phyloP scores from a whole-genome alignment of 1,140 invertebrate species.

The Lerema accius region DNA sequence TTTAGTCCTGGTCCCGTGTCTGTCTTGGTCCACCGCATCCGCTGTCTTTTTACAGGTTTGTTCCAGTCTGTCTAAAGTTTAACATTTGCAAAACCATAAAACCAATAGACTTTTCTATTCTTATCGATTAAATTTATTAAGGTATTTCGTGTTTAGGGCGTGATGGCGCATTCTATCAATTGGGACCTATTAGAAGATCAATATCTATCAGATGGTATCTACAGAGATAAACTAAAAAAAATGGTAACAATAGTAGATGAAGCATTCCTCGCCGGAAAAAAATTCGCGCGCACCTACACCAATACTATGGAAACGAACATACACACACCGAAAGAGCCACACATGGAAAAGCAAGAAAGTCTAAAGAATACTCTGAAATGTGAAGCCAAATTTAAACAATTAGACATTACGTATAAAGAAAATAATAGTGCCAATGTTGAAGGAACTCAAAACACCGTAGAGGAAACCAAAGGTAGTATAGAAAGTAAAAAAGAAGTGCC shows the following conservation, averaged over 20 bases:
- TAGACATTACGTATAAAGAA: constrained; percentile 70
- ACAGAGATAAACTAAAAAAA: constrained; percentile 92
- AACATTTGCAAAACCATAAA: too few species aligned
- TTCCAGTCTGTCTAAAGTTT: too few species aligned
- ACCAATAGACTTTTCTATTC: too few species aligned
- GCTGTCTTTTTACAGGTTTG: constrained; percentile 95
- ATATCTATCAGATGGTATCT: constrained; percentile 92
- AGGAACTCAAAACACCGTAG: constrained; percentile 28
- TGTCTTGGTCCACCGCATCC: constrained; percentile 98
- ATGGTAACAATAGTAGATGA: constrained; percentile 89
- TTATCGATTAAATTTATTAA: neutral
- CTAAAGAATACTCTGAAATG: constrained; percentile 36
- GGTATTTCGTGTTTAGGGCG: constrained; percentile 86
- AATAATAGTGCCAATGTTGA: constrained; percentile 30
- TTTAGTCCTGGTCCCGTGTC: constrained; percentile 95
- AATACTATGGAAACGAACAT: constrained; percentile 48
- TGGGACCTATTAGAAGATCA: constrained; percentile 96
- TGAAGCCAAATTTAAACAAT: constrained; percentile 44
- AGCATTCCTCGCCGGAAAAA: constrained; percentile 90
- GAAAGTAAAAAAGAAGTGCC: constrained; percentile 48
- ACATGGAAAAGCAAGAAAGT: constrained; percentile 18
- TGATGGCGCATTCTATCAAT: constrained; percentile 96
- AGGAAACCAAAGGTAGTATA: constrained; percentile 44
- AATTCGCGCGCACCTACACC: constrained; percentile 90
- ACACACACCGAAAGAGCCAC: constrained; percentile 26